phyloP scores from a whole-genome alignment of 30 jellyfish, hydroid and myxozoan species.

The Hydractinia symbiolongicarpus region DNA sequence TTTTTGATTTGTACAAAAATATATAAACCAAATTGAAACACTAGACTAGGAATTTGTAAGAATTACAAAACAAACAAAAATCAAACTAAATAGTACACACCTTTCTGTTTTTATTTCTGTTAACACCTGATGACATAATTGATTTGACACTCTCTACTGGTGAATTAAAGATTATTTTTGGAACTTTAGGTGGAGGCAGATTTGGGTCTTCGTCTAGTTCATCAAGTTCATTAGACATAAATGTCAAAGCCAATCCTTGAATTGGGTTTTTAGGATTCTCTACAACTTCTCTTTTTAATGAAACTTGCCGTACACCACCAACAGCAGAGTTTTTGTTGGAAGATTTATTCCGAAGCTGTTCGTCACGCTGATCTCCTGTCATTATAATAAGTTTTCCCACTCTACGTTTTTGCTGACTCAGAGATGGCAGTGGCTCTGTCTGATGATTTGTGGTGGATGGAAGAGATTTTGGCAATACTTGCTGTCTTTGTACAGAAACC shows the following conservation, averaged over 20 bases:
- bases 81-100: neutral
- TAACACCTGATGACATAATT: constrained; percentile 17
- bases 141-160: constrained; percentile 21
- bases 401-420: constrained; percentile 21
- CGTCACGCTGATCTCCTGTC: constrained; percentile 41
- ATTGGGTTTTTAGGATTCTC: constrained; percentile 6
- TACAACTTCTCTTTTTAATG: neutral
- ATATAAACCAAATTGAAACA: no score
- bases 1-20: no score
- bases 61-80: neutral
- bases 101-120: neutral
- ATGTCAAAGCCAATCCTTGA: constrained; percentile 12
- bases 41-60: no score
- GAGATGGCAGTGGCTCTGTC: neutral
- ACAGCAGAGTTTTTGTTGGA: neutral
- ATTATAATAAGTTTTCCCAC: constrained; percentile 24
- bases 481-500: no score
- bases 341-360: constrained; percentile 7
- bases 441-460: neutral
- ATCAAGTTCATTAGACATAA: constrained; percentile 31
- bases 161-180: constrained; percentile 15
- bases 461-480: neutral
- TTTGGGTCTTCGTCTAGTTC: constrained; percentile 29
- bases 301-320: neutral
- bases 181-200: constrained; percentile 17